Conservation (phyloP, 2,888 invertebrate genomes). For the Dascillus cervinus region DNA sequence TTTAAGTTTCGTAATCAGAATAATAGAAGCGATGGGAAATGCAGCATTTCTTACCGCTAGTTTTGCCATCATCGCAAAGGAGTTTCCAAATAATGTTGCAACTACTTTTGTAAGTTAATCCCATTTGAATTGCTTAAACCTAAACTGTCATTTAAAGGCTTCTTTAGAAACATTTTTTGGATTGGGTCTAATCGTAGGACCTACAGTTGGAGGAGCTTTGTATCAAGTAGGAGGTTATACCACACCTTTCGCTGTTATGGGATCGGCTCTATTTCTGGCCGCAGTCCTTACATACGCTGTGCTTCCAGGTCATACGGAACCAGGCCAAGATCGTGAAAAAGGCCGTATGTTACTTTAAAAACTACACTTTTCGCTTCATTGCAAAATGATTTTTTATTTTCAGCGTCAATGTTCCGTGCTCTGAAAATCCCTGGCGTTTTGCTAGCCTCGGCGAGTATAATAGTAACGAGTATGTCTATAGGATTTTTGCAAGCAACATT, state of each 20-base stretch:
- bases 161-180: slow-evolving; percentile 85
- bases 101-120: slow-evolving; percentile 69
- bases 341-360: slow-evolving; percentile 48
- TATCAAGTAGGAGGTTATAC: slow-evolving; percentile 73
- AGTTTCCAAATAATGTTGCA: slow-evolving; percentile 79
- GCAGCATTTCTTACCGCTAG: slow-evolving; percentile 80
- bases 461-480: slow-evolving; percentile 72
- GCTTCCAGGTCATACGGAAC: slow-evolving; percentile 55
- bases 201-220: slow-evolving; percentile 80
- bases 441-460: slow-evolving; percentile 62
- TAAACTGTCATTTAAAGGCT: slow-evolving; percentile 46
- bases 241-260: slow-evolving; percentile 74
- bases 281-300: slow-evolving; percentile 67
- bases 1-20: slow-evolving; percentile 70
- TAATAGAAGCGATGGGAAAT: slow-evolving; percentile 78
- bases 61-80: slow-evolving; percentile 80
- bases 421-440: slow-evolving; percentile 68
- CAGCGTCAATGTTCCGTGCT: slow-evolving; percentile 58
- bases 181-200: slow-evolving; percentile 79
- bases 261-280: slow-evolving; percentile 64
- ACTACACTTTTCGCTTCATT: background rate
- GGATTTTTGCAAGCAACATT: slow-evolving; percentile 85
- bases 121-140: background rate
- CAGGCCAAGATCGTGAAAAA: slow-evolving; percentile 48
- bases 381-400: slow-evolving; percentile 18